A percentile compares a stretch with the other conserved stretches of the same genome.
Evolutionary conservation across 2,888 invertebrate species (phyloP).

Genomic region (Heliconius charithonia): DNA sequence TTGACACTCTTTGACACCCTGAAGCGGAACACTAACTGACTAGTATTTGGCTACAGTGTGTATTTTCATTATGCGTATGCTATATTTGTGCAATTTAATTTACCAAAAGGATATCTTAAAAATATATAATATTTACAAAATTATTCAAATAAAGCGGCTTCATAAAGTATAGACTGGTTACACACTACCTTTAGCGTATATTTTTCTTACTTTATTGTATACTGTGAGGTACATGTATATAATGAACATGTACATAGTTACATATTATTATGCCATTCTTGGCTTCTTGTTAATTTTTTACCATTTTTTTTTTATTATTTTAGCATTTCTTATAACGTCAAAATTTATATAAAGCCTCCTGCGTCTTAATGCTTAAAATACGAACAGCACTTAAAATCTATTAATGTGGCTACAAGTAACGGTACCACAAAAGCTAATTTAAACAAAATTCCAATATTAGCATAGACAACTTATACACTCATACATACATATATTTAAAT

Average conservation of each 20-base stretch:
- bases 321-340: not conserved
- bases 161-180: not conserved
- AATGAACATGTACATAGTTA: no score
- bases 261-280: no score
- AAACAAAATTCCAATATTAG: slow-evolving; percentile 39
- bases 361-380: not conserved
- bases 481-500: slow-evolving; percentile 44
- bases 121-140: not conserved
- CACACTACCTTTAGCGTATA: not conserved
- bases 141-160: not conserved
- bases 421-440: slow-evolving; percentile 32
- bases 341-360: not conserved
- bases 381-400: not conserved
- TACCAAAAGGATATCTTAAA: not conserved
- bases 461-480: slow-evolving; percentile 33
- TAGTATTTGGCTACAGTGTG: not conserved
- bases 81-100: not conserved
- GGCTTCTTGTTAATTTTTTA: no score
- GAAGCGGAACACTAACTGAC: no score
- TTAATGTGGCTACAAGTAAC: slow-evolving; percentile 31
- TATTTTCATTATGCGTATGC: not conserved
- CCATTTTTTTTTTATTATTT: no score
- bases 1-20: no score
- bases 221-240: no score
- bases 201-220: no score